These are phyloP conservation scores for Lepidocyrtoides sp. DNA, from an alignment of 2,888 invertebrate species.

Conservation along the genomic window DNA sequence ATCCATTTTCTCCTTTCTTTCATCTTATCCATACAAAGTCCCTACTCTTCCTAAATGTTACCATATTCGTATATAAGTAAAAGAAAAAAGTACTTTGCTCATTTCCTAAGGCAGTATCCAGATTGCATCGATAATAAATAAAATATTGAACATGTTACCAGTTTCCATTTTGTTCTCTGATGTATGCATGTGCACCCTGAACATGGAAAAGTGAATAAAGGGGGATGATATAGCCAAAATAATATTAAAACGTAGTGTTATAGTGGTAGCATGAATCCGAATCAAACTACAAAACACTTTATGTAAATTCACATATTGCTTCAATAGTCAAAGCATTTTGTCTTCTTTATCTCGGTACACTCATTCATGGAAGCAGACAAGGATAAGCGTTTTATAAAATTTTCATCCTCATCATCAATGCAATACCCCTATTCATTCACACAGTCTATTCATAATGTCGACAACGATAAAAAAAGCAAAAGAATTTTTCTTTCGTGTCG, in stretches of 20 bases:
- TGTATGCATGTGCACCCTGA: neutral
- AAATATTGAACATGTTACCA: constrained; percentile 68
- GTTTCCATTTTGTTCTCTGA: constrained; percentile 31
- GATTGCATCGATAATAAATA: constrained; percentile 77
- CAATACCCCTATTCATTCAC: constrained; percentile 31
- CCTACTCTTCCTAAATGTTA: neutral
- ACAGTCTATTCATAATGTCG: neutral
- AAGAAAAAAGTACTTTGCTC: constrained; percentile 16
- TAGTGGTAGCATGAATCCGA: neutral
- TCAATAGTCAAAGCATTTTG: constrained; percentile 69
- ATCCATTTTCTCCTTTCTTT: constrained; percentile 35
- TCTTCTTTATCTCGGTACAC: constrained; percentile 41
- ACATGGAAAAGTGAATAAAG: neutral
- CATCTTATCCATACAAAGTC: neutral
- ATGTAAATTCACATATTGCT: constrained; percentile 75
- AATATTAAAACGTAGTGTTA: neutral
- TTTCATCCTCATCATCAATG: constrained; percentile 38
- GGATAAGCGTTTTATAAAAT: constrained; percentile 71
- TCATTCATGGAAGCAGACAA: constrained; percentile 34
- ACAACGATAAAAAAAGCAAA: constrained; percentile 36
- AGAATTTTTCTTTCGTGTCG: constrained; percentile 47
- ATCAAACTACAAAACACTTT: constrained; percentile 63
- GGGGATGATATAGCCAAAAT: constrained; percentile 4
- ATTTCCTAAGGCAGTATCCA: constrained; percentile 73
- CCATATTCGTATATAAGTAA: neutral